A percentile compares a stretch with the other conserved stretches of the same genome.
Conservation (phyloP, 1,140 invertebrate genomes). For the Drosophila repleta region DNA sequence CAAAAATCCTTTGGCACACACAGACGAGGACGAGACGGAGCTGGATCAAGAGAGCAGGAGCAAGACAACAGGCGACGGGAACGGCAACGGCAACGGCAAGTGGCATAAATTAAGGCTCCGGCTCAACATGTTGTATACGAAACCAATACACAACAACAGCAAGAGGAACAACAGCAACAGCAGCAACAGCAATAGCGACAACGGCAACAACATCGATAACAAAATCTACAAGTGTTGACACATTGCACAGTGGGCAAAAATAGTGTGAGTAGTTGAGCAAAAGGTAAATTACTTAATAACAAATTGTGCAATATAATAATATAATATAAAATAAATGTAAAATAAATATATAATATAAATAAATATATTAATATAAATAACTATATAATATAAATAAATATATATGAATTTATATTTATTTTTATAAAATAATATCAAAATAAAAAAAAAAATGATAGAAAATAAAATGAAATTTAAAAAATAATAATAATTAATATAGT, state of each 20-base stretch:
- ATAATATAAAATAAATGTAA: too few species aligned
- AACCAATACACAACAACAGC: conserved; percentile 33
- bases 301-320: too few species aligned
- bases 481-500: too few species aligned
- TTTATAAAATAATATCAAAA: too few species aligned
- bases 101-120: conserved; percentile 72
- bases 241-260: conserved; percentile 30
- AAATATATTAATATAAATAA: too few species aligned
- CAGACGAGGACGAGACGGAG: conserved; percentile 45
- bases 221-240: conserved; percentile 69
- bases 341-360: too few species aligned
- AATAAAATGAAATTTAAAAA: too few species aligned
- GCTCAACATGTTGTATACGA: conserved; percentile 60
- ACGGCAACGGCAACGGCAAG: conserved; percentile 35
- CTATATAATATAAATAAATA: too few species aligned
- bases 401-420: too few species aligned
- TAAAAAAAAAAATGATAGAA: too few species aligned
- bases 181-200: conserved; percentile 8
- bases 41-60: conserved; percentile 2
- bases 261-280: background rate
- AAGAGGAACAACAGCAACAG: background rate
- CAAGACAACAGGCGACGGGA: background rate
- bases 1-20: conserved; percentile 75
- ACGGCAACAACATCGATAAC: conserved; percentile 8
- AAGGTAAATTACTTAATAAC: background rate